These are phyloP conservation scores for Ericerus pela DNA, from an alignment of 1,140 invertebrate species.

Conservation along the genomic window DNA sequence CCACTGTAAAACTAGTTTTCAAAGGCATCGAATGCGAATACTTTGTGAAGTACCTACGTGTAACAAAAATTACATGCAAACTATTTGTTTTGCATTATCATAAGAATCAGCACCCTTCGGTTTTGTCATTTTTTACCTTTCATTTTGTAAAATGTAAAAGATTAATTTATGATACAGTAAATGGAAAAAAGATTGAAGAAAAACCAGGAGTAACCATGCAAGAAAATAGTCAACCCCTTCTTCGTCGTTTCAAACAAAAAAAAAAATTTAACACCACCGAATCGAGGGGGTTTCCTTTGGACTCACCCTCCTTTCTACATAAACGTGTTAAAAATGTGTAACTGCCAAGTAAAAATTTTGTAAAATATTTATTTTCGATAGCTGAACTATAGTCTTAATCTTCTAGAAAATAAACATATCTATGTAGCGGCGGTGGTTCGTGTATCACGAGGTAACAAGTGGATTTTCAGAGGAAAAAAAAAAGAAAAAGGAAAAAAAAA, in stretches of 20 bases:
- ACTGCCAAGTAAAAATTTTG: not conserved
- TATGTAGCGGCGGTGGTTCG: not conserved
- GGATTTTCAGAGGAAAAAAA: not conserved
- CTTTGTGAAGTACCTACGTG: no score
- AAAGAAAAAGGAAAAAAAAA: not conserved
- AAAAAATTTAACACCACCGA: not conserved
- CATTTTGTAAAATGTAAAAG: not conserved
- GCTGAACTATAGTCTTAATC: not conserved
- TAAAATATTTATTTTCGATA: not conserved
- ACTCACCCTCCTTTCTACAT: not conserved
- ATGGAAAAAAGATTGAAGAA: not conserved
- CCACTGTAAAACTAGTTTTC: no score
- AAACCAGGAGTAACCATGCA: not conserved
- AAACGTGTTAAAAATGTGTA: not conserved
- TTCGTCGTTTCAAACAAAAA: not conserved
- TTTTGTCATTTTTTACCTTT: no score
- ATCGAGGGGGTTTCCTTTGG: not conserved
- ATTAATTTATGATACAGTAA: not conserved
- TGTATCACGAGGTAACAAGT: not conserved
- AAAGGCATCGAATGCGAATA: no score
- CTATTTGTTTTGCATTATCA: slow-evolving; percentile 9
- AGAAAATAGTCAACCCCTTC: not conserved
- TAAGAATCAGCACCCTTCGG: slow-evolving; percentile 8
- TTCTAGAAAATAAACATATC: not conserved
- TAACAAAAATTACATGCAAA: no score